A percentile compares a stretch with the other conserved stretches of the same genome.
phyloP scores from a whole-genome alignment of 2,888 invertebrate genomes.

The Vesta saturnalis region DNA sequence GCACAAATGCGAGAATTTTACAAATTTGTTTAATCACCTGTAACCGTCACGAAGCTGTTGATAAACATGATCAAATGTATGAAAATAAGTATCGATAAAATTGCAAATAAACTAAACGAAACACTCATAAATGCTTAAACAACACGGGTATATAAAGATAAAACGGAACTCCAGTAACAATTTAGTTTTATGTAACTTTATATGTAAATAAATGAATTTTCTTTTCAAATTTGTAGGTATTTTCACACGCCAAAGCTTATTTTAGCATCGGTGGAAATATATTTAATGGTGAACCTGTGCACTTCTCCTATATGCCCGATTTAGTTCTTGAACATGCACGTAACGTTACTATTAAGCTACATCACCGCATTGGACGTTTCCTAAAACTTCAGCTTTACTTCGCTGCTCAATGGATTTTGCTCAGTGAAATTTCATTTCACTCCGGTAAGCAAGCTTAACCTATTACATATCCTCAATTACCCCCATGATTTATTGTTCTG shows the following conservation, averaged over 20 bases:
- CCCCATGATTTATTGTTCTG: slow-evolving; percentile 49
- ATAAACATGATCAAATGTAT: no score
- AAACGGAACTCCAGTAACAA: slow-evolving; percentile 1
- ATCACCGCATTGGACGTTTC: slow-evolving; percentile 78
- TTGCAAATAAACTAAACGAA: no score
- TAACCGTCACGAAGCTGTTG: no score
- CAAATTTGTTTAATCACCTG: no score
- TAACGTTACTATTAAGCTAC: slow-evolving; percentile 82
- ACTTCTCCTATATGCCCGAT: slow-evolving; percentile 81
- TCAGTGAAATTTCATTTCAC: slow-evolving; percentile 86
- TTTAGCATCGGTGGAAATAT: slow-evolving; percentile 79
- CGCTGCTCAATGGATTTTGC: slow-evolving; percentile 83
- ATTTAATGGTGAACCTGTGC: slow-evolving; percentile 76
- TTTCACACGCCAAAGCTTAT: slow-evolving; percentile 79
- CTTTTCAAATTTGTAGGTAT: slow-evolving; percentile 67
- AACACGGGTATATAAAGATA: not conserved
- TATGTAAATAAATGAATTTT: not conserved
- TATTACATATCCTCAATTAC: slow-evolving; percentile 43
- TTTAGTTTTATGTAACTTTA: not conserved
- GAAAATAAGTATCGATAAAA: no score
- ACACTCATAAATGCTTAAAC: not conserved
- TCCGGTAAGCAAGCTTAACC: slow-evolving; percentile 68
- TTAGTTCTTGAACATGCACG: slow-evolving; percentile 79
- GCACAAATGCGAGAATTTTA: no score
- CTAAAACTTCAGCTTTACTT: slow-evolving; percentile 82